phyloP scores from a whole-genome alignment of 2,113 vertebrate species.

The Synodontis membranacea region DNA sequence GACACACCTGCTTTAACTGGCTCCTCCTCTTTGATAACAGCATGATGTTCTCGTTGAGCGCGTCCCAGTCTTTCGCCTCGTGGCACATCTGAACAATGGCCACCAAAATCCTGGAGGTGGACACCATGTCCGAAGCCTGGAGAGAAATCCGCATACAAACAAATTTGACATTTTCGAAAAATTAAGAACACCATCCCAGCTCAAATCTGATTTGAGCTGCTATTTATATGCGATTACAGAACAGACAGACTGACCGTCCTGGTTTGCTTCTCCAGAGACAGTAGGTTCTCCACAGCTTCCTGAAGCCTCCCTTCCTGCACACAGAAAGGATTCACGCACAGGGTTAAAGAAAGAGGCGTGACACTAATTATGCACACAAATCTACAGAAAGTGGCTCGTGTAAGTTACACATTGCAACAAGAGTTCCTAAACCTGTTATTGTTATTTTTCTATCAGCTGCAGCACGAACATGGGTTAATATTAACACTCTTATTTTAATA shows the following conservation, averaged over 20 bases:
- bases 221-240: background rate
- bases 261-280: constrained; percentile 96
- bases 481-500: background rate
- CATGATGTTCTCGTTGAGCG: constrained; percentile 97
- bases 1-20: constrained; percentile 97
- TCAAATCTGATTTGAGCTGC: background rate
- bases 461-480: background rate
- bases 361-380: background rate
- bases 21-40: constrained; percentile 94
- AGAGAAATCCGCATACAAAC: background rate
- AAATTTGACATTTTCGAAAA: no score
- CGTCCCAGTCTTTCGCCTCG: constrained; percentile 94
- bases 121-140: constrained; percentile 97
- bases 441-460: background rate
- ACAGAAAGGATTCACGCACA: background rate
- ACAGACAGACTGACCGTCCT: constrained; percentile 81
- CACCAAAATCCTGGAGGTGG: constrained; percentile 94
- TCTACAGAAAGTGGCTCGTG: background rate
- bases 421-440: background rate
- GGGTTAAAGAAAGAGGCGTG: background rate
- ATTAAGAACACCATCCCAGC: no score
- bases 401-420: background rate
- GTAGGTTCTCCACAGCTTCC: constrained; percentile 91
- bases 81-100: constrained; percentile 97
- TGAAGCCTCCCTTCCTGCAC: constrained; percentile 92